Conservation (phyloP, 2,888 invertebrate genomes). For the Aelia acuminata region DNA sequence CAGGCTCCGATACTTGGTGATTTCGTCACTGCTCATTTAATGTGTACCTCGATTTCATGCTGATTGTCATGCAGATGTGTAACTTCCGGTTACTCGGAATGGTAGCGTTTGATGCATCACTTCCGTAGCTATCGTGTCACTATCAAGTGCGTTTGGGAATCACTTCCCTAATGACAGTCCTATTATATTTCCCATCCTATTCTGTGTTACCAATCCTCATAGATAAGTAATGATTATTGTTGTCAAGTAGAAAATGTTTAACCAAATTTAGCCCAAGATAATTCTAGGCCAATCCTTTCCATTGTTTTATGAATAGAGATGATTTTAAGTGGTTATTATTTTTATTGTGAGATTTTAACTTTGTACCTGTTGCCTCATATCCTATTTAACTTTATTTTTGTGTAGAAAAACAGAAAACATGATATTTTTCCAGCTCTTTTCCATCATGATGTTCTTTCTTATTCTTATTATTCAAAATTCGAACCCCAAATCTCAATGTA, state of each 20-base stretch:
- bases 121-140: neutral
- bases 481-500: no score
- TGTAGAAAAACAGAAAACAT: no score
- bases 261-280: no score
- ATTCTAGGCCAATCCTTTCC: no score
- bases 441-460: no score
- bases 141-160: conserved; percentile 11
- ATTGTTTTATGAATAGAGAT: no score
- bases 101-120: conserved; percentile 22
- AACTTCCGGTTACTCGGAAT: neutral
- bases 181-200: neutral
- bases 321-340: no score
- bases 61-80: conserved; percentile 30
- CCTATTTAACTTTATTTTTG: no score
- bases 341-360: no score
- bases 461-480: no score
- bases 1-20: neutral
- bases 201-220: neutral
- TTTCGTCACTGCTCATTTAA: conserved; percentile 3
- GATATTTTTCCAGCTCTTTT: no score
- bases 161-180: conserved; percentile 26
- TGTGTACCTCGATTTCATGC: neutral
- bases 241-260: neutral
- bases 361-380: no score
- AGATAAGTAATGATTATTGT: neutral